These are phyloP conservation scores for Cenopis cana DNA, from an alignment of 2,888 invertebrate species.

Conservation along the genomic window DNA sequence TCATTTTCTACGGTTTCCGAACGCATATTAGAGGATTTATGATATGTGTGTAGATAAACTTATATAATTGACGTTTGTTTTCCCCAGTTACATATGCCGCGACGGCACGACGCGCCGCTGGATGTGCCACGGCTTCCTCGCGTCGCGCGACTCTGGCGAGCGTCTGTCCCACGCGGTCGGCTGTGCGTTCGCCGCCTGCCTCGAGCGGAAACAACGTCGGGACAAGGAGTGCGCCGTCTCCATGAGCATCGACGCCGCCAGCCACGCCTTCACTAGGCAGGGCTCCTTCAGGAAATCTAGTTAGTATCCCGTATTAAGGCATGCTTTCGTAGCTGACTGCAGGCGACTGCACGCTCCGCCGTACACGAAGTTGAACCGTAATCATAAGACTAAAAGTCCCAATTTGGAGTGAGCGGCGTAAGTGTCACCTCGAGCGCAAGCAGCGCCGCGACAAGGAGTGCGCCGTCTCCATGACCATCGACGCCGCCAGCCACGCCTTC, in stretches of 20 bases:
- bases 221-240: slow-evolving; percentile 98
- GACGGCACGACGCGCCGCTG: slow-evolving; percentile 99
- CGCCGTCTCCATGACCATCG: slow-evolving; percentile 96
- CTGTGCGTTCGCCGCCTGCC: slow-evolving; percentile 99
- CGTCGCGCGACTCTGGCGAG: slow-evolving; percentile 98
- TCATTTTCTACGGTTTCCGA: no score
- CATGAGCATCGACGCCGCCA: slow-evolving; percentile 96
- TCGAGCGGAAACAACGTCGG: slow-evolving; percentile 98
- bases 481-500: slow-evolving; percentile 95
- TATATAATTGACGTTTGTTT: no score
- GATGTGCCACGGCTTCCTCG: slow-evolving; percentile 99
- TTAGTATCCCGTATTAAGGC: slow-evolving; percentile 49
- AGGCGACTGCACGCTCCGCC: no score
- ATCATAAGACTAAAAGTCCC: no score
- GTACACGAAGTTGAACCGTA: no score
- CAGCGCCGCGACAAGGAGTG: slow-evolving; percentile 99
- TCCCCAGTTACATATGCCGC: slow-evolving; percentile 96
- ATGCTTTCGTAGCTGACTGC: no score
- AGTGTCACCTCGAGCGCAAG: slow-evolving; percentile 97
- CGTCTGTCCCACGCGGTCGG: slow-evolving; percentile 99
- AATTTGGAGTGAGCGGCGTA: no score
- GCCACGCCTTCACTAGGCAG: slow-evolving; percentile 95
- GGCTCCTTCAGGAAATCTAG: slow-evolving; percentile 94
- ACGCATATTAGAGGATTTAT: no score
- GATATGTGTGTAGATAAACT: no score